Percentiles rank a stretch among this genome's conserved stretches.
Evolutionary conservation across 1,140 invertebrate species (phyloP).

Genomic region (Scaptomyza hsui): DNA sequence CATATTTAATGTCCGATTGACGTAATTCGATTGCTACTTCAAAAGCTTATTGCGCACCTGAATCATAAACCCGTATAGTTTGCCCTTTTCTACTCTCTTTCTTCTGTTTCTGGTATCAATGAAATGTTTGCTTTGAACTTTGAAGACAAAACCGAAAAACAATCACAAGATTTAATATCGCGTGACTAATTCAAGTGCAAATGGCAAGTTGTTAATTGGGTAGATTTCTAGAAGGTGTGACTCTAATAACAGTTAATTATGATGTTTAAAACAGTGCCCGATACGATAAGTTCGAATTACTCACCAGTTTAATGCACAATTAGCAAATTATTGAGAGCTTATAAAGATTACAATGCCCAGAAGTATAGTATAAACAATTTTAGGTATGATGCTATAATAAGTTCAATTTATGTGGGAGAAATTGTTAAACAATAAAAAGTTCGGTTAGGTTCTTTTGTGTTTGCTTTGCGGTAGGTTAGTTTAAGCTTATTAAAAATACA

Average conservation of each 20-base stretch:
- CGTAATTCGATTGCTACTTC: neutral
- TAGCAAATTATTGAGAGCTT: neutral
- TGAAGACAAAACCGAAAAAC: slow-evolving; percentile 21
- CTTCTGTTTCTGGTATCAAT: neutral
- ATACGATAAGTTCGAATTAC: neutral
- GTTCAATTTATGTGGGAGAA: neutral
- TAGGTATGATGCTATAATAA: neutral
- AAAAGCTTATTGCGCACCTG: slow-evolving; percentile 20
- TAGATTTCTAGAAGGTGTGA: slow-evolving; percentile 6
- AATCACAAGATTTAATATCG: slow-evolving; percentile 45
- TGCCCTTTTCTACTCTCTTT: neutral
- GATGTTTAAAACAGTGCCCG: neutral
- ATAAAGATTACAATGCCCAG: neutral
- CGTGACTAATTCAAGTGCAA: slow-evolving; percentile 71
- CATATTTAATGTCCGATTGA: neutral
- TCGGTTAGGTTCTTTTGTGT: no score
- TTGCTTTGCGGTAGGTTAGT: no score
- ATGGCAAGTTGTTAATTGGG: slow-evolving; percentile 42
- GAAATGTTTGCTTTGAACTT: slow-evolving; percentile 19
- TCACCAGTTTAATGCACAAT: neutral
- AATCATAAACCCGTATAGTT: slow-evolving; percentile 23
- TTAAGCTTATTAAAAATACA: no score
- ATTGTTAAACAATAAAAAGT: no score
- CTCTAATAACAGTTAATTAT: neutral
- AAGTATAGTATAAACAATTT: neutral